These are phyloP conservation scores for Reticulitermes lucifugus DNA, from an alignment of 2,888 invertebrate species.

Conservation along the genomic window DNA sequence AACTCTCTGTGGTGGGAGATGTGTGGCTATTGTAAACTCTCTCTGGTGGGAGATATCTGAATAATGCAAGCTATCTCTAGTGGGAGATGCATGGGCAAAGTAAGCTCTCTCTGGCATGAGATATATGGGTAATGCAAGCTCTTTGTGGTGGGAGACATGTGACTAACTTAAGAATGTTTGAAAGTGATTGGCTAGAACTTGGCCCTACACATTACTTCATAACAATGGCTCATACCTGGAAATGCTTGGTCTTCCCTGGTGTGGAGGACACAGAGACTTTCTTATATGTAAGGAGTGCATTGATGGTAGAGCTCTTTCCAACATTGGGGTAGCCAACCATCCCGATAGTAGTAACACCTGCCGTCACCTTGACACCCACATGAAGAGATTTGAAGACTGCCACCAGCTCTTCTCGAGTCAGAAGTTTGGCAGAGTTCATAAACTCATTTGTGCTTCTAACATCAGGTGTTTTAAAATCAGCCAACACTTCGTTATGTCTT, in stretches of 20 bases:
- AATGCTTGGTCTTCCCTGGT: conserved; percentile 98
- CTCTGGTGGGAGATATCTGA: no score
- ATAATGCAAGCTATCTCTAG: no score
- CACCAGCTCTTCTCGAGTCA: conserved; percentile 76
- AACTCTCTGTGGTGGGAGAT: no score
- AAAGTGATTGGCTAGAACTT: no score
- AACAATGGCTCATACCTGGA: conserved; percentile 67
- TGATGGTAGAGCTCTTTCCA: conserved; percentile 99
- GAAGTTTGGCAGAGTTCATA: conserved; percentile 70
- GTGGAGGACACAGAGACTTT: conserved; percentile 93
- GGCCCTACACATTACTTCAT: not conserved
- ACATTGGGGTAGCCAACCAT: conserved; percentile 99
- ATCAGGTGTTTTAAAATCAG: conserved; percentile 45
- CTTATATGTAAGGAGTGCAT: conserved; percentile 86
- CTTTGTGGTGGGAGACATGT: no score
- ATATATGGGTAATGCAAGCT: no score
- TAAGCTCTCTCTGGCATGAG: no score
- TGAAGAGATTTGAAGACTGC: conserved; percentile 76
- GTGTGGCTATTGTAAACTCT: no score
- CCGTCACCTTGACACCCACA: conserved; percentile 64
- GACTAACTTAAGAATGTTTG: no score
- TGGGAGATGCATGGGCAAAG: no score
- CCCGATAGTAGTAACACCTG: conserved; percentile 82
- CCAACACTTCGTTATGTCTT: conserved; percentile 48
- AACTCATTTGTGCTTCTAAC: not conserved